phyloP scores from a whole-genome alignment of 1,140 invertebrate species.

The Portunus trituberculatus region DNA sequence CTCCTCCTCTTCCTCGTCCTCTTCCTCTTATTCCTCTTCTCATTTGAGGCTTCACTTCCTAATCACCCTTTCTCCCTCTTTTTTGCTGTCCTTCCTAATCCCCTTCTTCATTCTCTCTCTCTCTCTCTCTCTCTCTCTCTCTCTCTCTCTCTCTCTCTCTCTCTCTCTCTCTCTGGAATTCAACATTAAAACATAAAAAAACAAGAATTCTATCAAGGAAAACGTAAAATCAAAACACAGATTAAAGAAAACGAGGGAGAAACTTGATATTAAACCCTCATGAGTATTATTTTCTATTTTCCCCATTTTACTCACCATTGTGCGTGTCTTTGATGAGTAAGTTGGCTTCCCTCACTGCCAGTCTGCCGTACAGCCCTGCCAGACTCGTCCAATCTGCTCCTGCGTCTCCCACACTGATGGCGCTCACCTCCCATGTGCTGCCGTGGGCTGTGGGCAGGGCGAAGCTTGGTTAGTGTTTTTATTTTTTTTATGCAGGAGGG shows the following conservation, averaged over 20 bases:
- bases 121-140: not conserved
- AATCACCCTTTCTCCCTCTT: not conserved
- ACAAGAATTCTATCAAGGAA: too few species aligned
- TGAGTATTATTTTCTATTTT: too few species aligned
- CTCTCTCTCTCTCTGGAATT: not conserved
- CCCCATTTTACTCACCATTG: conserved; percentile 54
- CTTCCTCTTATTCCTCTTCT: not conserved
- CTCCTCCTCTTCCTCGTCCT: not conserved
- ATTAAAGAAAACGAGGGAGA: too few species aligned
- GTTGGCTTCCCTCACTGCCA: conserved; percentile 63
- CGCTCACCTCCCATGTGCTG: conserved; percentile 69
- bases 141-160: not conserved
- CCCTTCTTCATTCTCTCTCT: not conserved
- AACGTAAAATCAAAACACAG: too few species aligned
- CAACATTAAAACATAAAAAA: too few species aligned
- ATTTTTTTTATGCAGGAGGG: too few species aligned
- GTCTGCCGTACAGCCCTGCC: conserved; percentile 60
- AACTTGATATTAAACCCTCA: not conserved
- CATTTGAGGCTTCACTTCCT: not conserved
- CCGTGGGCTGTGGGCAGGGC: conserved; percentile 48
- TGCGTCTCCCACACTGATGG: conserved; percentile 68
- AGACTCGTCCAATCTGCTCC: conserved; percentile 68
- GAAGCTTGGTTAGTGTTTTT: not conserved
- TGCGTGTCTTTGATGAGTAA: conserved; percentile 68
- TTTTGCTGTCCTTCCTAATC: not conserved